Evolutionary conservation across 2,113 vertebrate genomes (phyloP).

Genomic region (Equus przewalskii): DNA sequence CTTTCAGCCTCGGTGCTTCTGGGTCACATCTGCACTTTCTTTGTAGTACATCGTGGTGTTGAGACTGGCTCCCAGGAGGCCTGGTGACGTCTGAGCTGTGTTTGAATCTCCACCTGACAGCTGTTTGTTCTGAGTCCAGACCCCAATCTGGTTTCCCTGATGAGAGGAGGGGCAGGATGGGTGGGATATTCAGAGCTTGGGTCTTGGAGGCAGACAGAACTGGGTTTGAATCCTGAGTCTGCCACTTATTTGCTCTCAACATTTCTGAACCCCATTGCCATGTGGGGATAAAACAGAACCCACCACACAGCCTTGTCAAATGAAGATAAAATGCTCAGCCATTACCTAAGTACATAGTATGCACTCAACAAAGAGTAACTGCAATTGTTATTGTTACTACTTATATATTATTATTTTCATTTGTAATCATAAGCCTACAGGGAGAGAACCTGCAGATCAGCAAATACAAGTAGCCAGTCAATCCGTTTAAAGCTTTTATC

Average conservation of each 20-base stretch:
- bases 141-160: background rate
- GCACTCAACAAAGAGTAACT: background rate
- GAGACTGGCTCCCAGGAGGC: background rate
- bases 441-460: background rate
- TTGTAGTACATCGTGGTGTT: fast-evolving
- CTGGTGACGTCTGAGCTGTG: background rate
- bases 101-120: background rate
- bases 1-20: background rate
- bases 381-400: background rate
- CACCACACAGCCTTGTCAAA: background rate
- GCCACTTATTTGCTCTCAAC: background rate
- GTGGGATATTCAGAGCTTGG: background rate
- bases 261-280: background rate
- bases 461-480: background rate
- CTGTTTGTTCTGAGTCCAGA: background rate
- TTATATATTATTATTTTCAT: background rate
- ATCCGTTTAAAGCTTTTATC: background rate
- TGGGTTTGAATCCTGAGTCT: background rate
- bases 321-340: background rate
- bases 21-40: background rate
- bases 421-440: background rate
- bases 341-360: background rate
- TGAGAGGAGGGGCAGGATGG: background rate
- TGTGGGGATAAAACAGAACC: background rate
- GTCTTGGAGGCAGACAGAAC: background rate